Evolutionary conservation across 2,113 vertebrate species (phyloP).

Genomic region (Circaetus cinerascens): DNA sequence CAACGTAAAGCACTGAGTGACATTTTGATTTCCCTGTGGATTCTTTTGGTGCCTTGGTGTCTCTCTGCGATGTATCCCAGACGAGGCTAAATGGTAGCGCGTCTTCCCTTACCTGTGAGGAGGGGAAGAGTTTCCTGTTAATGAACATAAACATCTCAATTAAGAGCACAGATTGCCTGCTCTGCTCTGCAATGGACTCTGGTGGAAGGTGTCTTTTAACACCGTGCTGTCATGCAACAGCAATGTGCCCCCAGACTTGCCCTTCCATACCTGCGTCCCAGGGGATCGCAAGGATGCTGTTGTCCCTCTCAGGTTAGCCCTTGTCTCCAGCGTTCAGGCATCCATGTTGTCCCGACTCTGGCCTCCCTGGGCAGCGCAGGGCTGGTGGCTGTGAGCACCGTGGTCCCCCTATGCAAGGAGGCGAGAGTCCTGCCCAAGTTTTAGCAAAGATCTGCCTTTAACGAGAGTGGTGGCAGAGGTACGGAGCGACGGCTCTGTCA

Average conservation of each 20-base stretch:
- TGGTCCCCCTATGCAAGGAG: fast-evolving
- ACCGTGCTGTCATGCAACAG: background rate
- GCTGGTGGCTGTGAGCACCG: background rate
- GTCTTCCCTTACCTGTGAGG: background rate
- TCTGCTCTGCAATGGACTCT: fast-evolving
- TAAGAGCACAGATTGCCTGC: background rate
- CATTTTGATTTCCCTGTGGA: conserved; percentile 30
- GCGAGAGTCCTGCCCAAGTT: background rate
- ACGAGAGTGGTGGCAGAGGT: background rate
- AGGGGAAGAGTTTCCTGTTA: conserved; percentile 14
- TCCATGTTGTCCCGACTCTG: fast-evolving
- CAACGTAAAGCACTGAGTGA: background rate
- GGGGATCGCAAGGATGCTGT: background rate
- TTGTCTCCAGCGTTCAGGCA: background rate
- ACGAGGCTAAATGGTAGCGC: fast-evolving
- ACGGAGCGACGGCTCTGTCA: background rate
- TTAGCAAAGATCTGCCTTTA: background rate
- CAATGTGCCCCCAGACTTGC: background rate
- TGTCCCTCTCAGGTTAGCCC: background rate
- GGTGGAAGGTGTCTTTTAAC: background rate
- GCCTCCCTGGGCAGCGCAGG: background rate
- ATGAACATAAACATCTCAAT: background rate
- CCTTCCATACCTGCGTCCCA: background rate
- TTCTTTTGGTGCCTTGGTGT: conserved; percentile 42
- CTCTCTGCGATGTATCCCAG: background rate